phyloP scores from a whole-genome alignment of 2,888 invertebrate species.

The Orthonevra nobilis region DNA sequence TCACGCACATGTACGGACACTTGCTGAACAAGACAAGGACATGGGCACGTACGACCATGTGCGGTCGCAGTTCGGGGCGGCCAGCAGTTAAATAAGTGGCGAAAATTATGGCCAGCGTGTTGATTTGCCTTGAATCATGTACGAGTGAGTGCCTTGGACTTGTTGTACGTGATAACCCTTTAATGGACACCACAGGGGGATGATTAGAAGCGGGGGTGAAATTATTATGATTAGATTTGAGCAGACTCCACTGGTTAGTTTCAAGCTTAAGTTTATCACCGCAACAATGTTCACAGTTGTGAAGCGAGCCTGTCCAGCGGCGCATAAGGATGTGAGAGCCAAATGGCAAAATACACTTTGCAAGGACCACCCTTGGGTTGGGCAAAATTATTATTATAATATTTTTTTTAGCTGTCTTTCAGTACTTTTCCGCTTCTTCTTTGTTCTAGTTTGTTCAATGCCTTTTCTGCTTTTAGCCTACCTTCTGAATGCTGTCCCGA shows the following conservation, averaged over 20 bases:
- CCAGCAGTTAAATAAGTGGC: constrained; percentile 49
- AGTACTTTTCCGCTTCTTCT: constrained; percentile 28
- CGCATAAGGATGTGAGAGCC: constrained; percentile 11
- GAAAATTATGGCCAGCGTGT: constrained; percentile 63
- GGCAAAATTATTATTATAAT: too few species aligned
- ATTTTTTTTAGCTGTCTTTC: constrained; percentile 18
- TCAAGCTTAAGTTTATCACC: too few species aligned
- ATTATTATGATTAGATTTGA: constrained; percentile 50
- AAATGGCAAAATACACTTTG: constrained; percentile 32
- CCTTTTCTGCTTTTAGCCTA: constrained; percentile 13
- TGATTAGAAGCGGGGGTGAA: constrained; percentile 24
- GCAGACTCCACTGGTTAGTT: too few species aligned
- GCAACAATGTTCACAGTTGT: too few species aligned
- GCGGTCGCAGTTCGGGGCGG: not conserved
- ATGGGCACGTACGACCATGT: constrained; percentile 7
- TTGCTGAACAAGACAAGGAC: constrained; percentile 62
- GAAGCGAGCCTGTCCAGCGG: constrained; percentile 11
- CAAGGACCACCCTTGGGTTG: constrained; percentile 41
- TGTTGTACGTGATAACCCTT: constrained; percentile 26
- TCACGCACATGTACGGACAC: constrained; percentile 47
- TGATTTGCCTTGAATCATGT: constrained; percentile 65
- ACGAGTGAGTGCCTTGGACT: constrained; percentile 44
- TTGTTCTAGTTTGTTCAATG: constrained; percentile 52
- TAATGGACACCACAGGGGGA: constrained; percentile 10
- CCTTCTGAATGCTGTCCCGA: constrained; percentile 60